Percentiles rank a stretch among this genome's conserved stretches.
These are phyloP conservation scores for Prionace glauca DNA, from an alignment of 2,797 vertebrate species.

Conservation along the genomic window DNA sequence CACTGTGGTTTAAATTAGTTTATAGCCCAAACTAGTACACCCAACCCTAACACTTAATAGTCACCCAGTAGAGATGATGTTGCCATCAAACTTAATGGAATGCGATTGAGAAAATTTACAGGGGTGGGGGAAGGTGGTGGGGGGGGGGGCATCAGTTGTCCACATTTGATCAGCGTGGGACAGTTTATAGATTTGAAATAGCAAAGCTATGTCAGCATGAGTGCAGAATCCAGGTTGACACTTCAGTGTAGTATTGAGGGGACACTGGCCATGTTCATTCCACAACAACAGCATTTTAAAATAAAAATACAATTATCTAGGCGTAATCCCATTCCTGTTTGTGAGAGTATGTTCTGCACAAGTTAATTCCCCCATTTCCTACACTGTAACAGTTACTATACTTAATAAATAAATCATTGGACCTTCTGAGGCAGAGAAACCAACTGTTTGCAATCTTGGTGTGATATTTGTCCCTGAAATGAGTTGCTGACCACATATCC, in stretches of 20 bases:
- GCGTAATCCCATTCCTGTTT: neutral
- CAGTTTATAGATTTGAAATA: neutral
- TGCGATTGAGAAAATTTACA: neutral
- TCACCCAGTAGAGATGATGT: neutral
- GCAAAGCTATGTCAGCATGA: neutral
- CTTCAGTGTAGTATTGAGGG: neutral
- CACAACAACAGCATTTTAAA: neutral
- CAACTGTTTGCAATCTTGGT: neutral
- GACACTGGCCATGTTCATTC: neutral
- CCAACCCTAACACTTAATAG: neutral
- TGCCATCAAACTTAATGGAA: no score
- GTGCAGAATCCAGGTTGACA: neutral
- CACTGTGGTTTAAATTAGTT: neutral
- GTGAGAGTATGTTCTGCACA: neutral
- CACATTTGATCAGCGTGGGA: neutral
- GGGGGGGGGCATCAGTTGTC: neutral
- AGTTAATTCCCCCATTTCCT: neutral
- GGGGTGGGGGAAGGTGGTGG: no score
- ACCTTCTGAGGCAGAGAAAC: neutral
- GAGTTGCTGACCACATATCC: neutral
- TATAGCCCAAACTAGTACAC: no score
- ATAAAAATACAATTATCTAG: neutral
- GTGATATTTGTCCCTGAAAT: neutral
- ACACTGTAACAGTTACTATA: neutral
- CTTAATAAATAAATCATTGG: neutral